Evolutionary conservation across 64 coral and sea anemone species (phyloP), one percentile per base, ranked within the genome.

Genomic region (Platygyra sinensis): DNA sequence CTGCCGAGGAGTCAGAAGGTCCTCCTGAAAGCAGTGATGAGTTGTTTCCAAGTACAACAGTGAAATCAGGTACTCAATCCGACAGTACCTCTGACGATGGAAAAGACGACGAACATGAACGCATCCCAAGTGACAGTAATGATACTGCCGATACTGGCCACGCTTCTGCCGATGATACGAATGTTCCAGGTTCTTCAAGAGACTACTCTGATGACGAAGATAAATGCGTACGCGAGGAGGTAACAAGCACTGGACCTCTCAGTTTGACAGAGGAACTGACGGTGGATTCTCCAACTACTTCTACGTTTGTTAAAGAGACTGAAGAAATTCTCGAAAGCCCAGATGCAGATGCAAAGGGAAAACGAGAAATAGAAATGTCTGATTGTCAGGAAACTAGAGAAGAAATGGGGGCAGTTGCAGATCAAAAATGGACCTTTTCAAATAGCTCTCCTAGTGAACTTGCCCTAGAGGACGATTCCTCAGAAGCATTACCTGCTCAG

Each of bases 21-120:
- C 64, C 88, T 17, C 89, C 84, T 0, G 92, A 94, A 51, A 98
- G 96, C 86, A 93, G 92, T 69, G 96, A 98, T 92, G 96, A 98
- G 73, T 80, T 91, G 50, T 67, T 89, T 20, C 57, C 88, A 11
- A 67, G 67, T 30, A 78, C 82, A 13, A 74, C 94, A n/a, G 52
- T 73, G 60, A 83, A 64, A 27, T 14, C 27, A n/a, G 24, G 8
- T 19, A 38, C 59, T 24, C 62, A 85, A 72, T 11, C 63, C n/a
- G 24, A 38, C 24, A 51, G 15, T 49, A 31, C 17, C 20, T 50
- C 20, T 51, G 62, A 72, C 2, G 22, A 8, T 12, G 36, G 22
- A 67, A 69, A 25, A 13, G 22, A 27, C 8, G n/a, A 2, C 8
- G 63, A 51, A 15, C 32, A 24, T 38, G 80, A 83, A 22, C 14